These are phyloP conservation scores for Pteronura brasiliensis DNA, from an alignment of 2,113 vertebrate species.

Conservation along the genomic window DNA sequence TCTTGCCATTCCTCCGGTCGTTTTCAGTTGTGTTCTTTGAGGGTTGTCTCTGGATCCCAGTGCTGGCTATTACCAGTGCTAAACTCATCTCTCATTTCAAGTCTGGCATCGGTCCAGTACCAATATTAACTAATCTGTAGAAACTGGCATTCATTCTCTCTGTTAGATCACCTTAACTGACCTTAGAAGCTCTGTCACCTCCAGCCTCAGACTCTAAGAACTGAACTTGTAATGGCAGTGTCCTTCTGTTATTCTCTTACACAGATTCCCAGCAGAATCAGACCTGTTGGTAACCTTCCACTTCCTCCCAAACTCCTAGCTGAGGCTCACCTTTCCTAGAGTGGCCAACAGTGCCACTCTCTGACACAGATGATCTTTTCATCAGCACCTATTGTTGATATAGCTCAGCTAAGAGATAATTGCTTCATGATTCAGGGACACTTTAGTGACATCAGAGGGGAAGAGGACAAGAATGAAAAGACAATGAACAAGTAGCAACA, in stretches of 20 bases:
- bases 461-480: background rate
- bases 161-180: background rate
- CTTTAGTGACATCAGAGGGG: background rate
- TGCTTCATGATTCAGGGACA: background rate
- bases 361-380: background rate
- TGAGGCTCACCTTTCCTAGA: background rate
- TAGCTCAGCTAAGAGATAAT: background rate
- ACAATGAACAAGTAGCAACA: background rate
- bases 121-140: background rate
- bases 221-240: background rate
- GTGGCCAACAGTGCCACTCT: fast-evolving
- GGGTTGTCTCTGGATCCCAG: background rate
- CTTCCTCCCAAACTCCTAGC: background rate
- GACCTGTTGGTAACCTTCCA: background rate
- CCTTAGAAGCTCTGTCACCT: background rate
- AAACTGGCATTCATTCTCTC: background rate
- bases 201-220: background rate
- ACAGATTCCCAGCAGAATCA: background rate
- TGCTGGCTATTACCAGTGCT: background rate
- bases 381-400: background rate
- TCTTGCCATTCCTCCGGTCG: background rate
- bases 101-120: background rate
- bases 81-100: background rate
- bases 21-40: background rate
- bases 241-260: background rate